Evolutionary conservation across 2,888 invertebrate species (phyloP), one percentile per base, ranked within the genome.

Genomic region (Conops quadrifasciatus): DNA sequence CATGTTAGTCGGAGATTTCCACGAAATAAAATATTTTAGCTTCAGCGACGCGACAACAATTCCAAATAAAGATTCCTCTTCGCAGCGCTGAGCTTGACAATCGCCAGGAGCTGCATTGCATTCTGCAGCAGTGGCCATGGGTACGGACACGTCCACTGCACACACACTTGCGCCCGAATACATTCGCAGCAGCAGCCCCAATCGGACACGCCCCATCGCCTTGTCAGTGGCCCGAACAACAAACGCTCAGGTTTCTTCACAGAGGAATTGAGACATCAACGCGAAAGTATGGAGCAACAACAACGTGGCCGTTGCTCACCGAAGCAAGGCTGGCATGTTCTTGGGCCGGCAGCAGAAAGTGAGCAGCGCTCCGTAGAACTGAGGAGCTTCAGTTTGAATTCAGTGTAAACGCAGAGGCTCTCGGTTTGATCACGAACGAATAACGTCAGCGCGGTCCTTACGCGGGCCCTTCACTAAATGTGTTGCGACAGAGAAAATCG

Each of bases 1-100:
- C 73, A 75, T 76, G 77, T 76, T 76, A 76, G 74, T 72, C 74
- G 74, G 75, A 76, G 76, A 77, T 76, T 77, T 76, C 76, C 75
- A 76, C 75, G 76, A 77, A 77, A 77, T 76, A 76, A 76, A 77
- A 72, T 74, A 74, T 75, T 73, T 75, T 73, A 73, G 74, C 71
- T 74, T 71, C 30, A 62, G 24, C 30, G 43, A 30, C 43, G 36
- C 63, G 15, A 21, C 49, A 60, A 59, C 67, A 47, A 59, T 49
- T 49, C 59, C 60, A 67, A 60, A 67, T 60, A 67, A 67, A 67
- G 67, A 59, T 60, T 59, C 60, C 21, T 49, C 30, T n/a, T 49
- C 47, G 58, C 67, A 59, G n/a, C 36, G 13, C 53, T 21, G 47
- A 19, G 59, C 67, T 59, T 67, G 58, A 58, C 58, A 67, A 58